phyloP scores from a whole-genome alignment of 2,797 vertebrate species.

The Manis pentadactyla region DNA sequence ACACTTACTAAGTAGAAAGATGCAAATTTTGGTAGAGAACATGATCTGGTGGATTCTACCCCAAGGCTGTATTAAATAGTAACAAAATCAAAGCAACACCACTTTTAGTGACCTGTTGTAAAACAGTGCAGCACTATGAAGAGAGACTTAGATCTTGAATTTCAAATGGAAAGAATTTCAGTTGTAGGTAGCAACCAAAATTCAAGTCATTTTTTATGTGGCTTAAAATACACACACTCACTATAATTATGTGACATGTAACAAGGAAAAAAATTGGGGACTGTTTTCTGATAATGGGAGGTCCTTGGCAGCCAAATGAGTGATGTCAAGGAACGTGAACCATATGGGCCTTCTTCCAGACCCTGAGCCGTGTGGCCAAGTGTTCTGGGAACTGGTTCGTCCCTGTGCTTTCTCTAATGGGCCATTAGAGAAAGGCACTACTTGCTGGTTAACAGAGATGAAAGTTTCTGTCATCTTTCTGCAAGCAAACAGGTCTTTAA shows the following conservation, averaged over 20 bases:
- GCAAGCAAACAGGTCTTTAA: slow-evolving; percentile 69
- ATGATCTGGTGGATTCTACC: neutral
- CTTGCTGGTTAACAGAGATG: slow-evolving; percentile 75
- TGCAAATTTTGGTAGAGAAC: neutral
- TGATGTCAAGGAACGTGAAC: neutral
- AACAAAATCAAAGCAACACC: neutral
- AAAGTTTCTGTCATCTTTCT: slow-evolving; percentile 78
- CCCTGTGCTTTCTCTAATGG: slow-evolving; percentile 41
- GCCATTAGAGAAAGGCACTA: slow-evolving; percentile 66
- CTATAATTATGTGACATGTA: neutral
- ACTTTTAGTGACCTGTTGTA: neutral
- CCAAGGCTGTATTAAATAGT: neutral
- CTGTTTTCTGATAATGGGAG: slow-evolving; percentile 34
- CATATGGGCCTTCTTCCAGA: slow-evolving; percentile 14
- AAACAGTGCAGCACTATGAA: neutral
- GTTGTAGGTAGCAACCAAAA: neutral
- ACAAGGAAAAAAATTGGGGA: neutral
- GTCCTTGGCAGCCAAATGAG: slow-evolving; percentile 1
- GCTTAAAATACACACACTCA: neutral
- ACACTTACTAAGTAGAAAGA: neutral
- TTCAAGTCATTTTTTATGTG: neutral
- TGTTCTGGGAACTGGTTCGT: neutral
- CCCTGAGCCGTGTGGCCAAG: neutral
- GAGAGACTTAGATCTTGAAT: neutral
- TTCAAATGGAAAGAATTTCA: neutral